A percentile compares a stretch with the other conserved stretches of the same genome.
phyloP scores from a whole-genome alignment of 1,140 invertebrate species.

The Atopsyche davidsoni region DNA sequence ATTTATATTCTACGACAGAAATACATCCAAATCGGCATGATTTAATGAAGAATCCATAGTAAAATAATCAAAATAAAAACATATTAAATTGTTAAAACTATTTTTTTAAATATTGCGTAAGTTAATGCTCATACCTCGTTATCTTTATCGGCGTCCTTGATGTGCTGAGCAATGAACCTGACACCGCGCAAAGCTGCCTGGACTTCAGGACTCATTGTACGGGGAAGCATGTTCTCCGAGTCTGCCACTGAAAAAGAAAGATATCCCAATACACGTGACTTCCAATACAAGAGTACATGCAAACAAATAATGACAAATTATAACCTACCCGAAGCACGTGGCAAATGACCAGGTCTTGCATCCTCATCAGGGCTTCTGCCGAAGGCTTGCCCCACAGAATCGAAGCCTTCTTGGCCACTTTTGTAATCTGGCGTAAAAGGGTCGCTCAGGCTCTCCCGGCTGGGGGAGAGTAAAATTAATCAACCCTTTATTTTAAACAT shows the following conservation, averaged over 20 bases:
- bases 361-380: conserved; percentile 57
- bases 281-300: background rate
- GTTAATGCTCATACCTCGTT: conserved; percentile 66
- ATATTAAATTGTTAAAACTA: conserved; percentile 7
- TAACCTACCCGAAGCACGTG: conserved; percentile 53
- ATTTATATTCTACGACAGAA: too few species aligned
- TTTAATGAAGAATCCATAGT: too few species aligned
- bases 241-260: conserved; percentile 53
- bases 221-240: conserved; percentile 72
- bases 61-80: background rate
- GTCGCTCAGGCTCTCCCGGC: conserved; percentile 49
- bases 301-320: background rate
- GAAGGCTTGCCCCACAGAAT: conserved; percentile 56
- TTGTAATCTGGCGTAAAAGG: conserved; percentile 44
- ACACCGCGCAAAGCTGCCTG: conserved; percentile 88
- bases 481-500: too few species aligned
- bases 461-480: conserved; percentile 26
- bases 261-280: background rate
- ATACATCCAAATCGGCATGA: too few species aligned
- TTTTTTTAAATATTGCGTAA: background rate
- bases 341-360: conserved; percentile 41
- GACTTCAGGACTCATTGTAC: conserved; percentile 77
- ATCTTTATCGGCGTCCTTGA: conserved; percentile 91
- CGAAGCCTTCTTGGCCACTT: conserved; percentile 39
- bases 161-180: conserved; percentile 94